Base-by-base conservation (phyloP, 2,888 invertebrate species). In the Frankliniella intonsa region DNA sequence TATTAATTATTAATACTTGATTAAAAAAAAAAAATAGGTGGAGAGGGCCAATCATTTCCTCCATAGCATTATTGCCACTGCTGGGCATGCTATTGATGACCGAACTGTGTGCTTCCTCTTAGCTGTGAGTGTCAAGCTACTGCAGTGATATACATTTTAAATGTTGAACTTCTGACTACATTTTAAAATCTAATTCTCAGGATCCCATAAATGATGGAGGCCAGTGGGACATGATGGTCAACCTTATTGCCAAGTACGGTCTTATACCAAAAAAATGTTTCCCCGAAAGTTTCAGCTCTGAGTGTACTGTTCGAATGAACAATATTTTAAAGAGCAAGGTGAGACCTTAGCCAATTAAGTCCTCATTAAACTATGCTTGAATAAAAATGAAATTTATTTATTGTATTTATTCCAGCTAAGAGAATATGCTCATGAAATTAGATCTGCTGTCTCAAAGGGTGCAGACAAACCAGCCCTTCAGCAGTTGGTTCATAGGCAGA, bases 171-270 rank as follows among this genome's bases (percentile, higher is more conserved):
- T 2, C 55, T 65, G 65, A n/a, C 50, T 14, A 25, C 38, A 79
- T 79, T 38, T 65, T 50, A 38, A 38, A 83, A 80, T 82, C 83
- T 83, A 82, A 84, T 81, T 84, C 85, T 25, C 86, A 93, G 92
- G 94, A 95, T 86, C 95, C 95, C n/a, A 92, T 93, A 81, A 91
- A 91, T 84, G 96, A 96, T 86, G 96, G 96, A 50, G 96, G 97
- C 0, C 97, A 97, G 87, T 97, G 96, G 97, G 95, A 96, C 87
- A 97, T 97, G 96, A 89, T 97, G 83, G 93, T 94, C 50, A 96
- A 96, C 88, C 88, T 97, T 27, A 92, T 97, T 82, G 94, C 94
- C 87, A 95, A 95, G 86, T 92, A 97, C 87, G 97, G 97, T 19
- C 88, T 97, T 82, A 92, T 97, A 90, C 97, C 97, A 82, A 97